A percentile compares a stretch with the other conserved stretches of the same genome.
phyloP scores from a whole-genome alignment of 2,113 vertebrate genomes.

The Ptilorrhoa leucosticta region DNA sequence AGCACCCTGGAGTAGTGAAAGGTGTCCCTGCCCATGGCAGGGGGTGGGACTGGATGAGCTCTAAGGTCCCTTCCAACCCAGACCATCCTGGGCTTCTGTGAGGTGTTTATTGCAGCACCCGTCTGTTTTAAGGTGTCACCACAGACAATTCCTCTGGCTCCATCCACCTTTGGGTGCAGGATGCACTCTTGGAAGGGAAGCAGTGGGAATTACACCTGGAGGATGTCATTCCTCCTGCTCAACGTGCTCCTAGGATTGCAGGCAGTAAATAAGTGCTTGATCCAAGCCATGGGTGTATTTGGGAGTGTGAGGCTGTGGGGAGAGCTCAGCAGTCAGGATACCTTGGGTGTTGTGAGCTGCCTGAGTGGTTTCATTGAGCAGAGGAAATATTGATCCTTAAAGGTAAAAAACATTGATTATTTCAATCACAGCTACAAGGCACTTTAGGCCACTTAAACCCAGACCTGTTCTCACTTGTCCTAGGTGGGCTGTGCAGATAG shows the following conservation, averaged over 20 bases:
- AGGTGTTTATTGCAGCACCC: not conserved
- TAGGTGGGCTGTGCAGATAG: not conserved
- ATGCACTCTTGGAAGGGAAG: not conserved
- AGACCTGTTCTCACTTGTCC: not conserved
- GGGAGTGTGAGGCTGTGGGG: not conserved
- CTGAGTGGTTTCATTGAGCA: not conserved
- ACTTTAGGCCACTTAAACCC: not conserved
- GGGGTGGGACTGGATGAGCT: not conserved
- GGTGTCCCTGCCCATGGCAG: not conserved
- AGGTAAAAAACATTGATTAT: not conserved
- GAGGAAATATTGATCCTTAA: not conserved
- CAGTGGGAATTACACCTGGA: not conserved
- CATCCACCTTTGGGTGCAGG: not conserved
- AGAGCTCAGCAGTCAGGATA: not conserved
- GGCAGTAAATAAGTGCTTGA: not conserved
- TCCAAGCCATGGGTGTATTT: not conserved
- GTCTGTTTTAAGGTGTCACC: not conserved
- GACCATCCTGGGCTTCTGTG: not conserved
- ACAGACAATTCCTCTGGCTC: not conserved
- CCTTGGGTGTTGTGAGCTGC: not conserved
- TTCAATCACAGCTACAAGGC: not conserved
- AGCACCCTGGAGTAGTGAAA: not conserved
- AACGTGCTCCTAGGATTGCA: accelerated
- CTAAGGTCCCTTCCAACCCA: not conserved
- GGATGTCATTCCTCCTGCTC: not conserved